phyloP scores from a whole-genome alignment of 2,797 vertebrate species.

The Alfaro cultratus region DNA sequence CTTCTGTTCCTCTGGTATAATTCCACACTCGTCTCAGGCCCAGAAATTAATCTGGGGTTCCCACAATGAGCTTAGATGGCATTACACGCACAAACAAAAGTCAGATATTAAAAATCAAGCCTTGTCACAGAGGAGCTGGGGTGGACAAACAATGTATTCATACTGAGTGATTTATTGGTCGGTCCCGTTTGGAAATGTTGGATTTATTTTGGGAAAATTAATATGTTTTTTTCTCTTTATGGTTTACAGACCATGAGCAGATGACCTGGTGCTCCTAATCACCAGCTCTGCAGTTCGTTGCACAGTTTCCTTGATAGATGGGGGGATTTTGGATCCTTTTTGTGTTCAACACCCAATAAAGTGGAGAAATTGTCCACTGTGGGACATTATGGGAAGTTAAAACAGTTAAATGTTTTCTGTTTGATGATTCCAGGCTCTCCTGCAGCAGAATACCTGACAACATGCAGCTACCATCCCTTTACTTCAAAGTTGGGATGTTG shows the following conservation, averaged over 20 bases:
- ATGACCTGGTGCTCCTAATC: slow-evolving; percentile 15
- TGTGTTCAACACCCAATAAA: not conserved
- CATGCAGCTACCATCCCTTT: not conserved
- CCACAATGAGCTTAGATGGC: slow-evolving; percentile 79
- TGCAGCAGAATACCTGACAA: not conserved
- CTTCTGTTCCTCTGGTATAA: slow-evolving; percentile 49
- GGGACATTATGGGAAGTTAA: not conserved
- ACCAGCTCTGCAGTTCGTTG: not conserved
- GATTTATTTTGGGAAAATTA: slow-evolving; percentile 37
- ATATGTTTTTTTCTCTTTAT: slow-evolving; percentile 13
- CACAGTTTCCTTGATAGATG: not conserved
- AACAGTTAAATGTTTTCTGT: not conserved
- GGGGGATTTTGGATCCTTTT: not conserved
- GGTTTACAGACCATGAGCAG: slow-evolving; percentile 8
- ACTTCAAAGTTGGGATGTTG: not conserved
- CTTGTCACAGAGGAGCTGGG: slow-evolving; percentile 40
- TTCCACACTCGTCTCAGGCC: slow-evolving; percentile 62
- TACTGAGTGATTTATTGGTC: slow-evolving; percentile 31
- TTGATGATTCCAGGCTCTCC: not conserved
- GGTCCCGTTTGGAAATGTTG: slow-evolving; percentile 36
- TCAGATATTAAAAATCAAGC: slow-evolving; percentile 74
- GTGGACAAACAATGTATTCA: slow-evolving; percentile 36
- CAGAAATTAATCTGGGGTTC: slow-evolving; percentile 75
- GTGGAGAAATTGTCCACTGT: not conserved
- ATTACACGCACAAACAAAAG: slow-evolving; percentile 79